phyloP scores from a whole-genome alignment of 2,113 vertebrate species.

The Corynorhinus townsendii region DNA sequence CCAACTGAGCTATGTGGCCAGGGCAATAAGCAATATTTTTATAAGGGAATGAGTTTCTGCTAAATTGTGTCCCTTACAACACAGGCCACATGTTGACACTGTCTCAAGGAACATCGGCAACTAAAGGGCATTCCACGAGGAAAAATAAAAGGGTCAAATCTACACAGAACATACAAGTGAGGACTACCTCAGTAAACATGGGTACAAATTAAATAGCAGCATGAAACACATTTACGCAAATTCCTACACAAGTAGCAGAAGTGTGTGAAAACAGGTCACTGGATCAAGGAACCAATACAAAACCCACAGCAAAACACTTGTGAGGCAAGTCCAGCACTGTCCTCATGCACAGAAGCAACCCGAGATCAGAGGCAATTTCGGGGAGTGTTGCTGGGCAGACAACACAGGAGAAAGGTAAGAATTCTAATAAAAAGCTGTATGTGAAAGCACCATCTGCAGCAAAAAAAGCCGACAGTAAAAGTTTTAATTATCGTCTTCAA shows the following conservation, averaged over 20 bases:
- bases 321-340: not conserved
- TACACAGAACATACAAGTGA: not conserved
- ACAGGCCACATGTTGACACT: not conserved
- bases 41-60: not conserved
- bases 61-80: not conserved
- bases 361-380: not conserved
- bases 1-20: too few species aligned
- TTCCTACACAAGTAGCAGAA: not conserved
- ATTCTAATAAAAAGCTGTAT: not conserved
- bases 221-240: not conserved
- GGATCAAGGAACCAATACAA: not conserved
- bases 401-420: not conserved
- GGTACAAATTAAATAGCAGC: not conserved
- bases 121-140: not conserved
- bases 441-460: not conserved
- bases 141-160: not conserved
- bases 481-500: not conserved
- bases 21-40: not conserved
- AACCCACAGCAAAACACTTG: not conserved
- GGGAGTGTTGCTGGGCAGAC: not conserved
- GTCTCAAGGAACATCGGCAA: not conserved
- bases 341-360: not conserved
- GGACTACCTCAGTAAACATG: fast-evolving
- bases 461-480: not conserved
- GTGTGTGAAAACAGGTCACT: not conserved